Evolutionary conservation across 2,797 vertebrate species (phyloP).

Genomic region (Chelon labrosus): DNA sequence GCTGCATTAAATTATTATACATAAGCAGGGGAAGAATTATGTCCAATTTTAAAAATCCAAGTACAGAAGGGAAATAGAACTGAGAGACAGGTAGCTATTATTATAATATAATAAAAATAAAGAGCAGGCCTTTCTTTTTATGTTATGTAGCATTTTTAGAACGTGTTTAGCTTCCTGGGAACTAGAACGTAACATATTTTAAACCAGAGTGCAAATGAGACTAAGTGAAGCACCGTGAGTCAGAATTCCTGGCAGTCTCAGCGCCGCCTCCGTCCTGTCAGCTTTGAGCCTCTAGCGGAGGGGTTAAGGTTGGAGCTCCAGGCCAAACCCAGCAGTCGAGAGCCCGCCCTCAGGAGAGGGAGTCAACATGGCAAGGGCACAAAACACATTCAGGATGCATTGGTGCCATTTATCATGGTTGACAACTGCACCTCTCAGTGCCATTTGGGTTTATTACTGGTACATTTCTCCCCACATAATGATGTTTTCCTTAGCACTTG

Average conservation of each 20-base stretch:
- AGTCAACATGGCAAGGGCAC: conserved; percentile 84
- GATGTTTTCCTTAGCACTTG: conserved; percentile 81
- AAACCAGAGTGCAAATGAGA: conserved; percentile 17
- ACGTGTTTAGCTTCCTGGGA: conserved; percentile 2
- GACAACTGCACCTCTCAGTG: conserved; percentile 82
- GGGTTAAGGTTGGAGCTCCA: conserved; percentile 68
- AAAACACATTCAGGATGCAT: conserved; percentile 79
- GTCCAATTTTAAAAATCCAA: not conserved
- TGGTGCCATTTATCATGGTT: conserved; percentile 84
- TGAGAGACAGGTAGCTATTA: not conserved
- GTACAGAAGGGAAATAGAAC: conserved; percentile 3
- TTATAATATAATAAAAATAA: not conserved
- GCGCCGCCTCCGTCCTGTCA: conserved; percentile 54
- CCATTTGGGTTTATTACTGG: conserved; percentile 86
- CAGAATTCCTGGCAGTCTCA: conserved; percentile 35
- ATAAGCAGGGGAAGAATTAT: conserved; percentile 6
- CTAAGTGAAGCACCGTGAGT: conserved; percentile 23
- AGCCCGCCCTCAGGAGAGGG: conserved; percentile 69
- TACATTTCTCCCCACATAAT: conserved; percentile 84
- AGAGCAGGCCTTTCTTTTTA: not conserved
- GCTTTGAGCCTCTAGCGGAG: conserved; percentile 42
- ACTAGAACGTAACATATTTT: conserved; percentile 20
- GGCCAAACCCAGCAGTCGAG: conserved; percentile 69
- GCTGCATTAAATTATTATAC: conserved; percentile 17
- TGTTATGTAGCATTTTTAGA: conserved; percentile 11